Percentiles rank a stretch among this genome's conserved stretches.
phyloP scores from a whole-genome alignment of 2,797 vertebrate species.

The Caiman crocodilus region DNA sequence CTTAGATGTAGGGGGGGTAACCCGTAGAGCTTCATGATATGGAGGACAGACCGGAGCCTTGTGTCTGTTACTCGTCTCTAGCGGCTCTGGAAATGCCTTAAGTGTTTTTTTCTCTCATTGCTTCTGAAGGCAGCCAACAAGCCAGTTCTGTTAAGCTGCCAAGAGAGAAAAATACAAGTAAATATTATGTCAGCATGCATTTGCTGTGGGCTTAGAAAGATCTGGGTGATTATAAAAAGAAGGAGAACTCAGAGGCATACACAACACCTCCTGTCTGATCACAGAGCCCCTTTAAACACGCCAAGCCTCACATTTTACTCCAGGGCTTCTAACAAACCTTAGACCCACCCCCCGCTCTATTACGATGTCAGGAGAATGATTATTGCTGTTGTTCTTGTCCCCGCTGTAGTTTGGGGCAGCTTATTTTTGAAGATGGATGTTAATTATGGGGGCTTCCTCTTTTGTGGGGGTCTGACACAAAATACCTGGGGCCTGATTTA shows the following conservation, averaged over 20 bases:
- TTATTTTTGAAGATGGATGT: background rate
- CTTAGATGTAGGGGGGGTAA: background rate
- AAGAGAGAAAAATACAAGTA: constrained; percentile 19
- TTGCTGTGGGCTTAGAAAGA: background rate
- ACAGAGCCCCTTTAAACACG: background rate
- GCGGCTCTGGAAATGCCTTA: constrained; percentile 18
- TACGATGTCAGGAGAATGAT: background rate
- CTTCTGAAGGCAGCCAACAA: constrained; percentile 59
- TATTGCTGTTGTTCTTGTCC: background rate
- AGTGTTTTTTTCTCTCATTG: constrained; percentile 11
- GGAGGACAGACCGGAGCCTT: constrained; percentile 23
- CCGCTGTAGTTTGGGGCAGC: background rate
- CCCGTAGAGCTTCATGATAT: constrained; percentile 7
- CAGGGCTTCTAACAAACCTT: background rate
- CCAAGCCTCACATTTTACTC: constrained; percentile 15
- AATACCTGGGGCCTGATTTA: background rate
- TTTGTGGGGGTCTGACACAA: background rate
- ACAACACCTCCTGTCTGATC: background rate
- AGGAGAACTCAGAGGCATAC: background rate
- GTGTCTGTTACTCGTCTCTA: constrained; percentile 13
- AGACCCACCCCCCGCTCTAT: background rate
- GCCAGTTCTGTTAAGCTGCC: constrained; percentile 25
- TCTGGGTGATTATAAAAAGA: background rate
- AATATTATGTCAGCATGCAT: constrained; percentile 17
- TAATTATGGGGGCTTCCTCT: background rate